phyloP scores from a whole-genome alignment of 2,888 invertebrate genomes.

The Agrotis segetum region DNA sequence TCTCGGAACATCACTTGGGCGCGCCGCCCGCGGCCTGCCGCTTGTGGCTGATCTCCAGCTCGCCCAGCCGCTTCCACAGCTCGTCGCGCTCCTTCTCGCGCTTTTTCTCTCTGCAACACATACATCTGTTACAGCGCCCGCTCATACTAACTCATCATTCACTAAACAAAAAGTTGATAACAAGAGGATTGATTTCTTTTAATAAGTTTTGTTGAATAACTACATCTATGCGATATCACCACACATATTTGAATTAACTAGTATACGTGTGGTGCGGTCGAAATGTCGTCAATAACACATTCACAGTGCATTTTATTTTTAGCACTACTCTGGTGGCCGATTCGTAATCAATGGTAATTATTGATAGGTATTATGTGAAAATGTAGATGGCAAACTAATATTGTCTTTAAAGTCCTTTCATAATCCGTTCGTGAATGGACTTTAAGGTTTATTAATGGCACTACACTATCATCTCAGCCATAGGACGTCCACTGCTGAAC shows the following conservation, averaged over 20 bases:
- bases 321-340: not conserved
- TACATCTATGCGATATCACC: not conserved
- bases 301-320: not conserved
- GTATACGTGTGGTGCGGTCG: not conserved
- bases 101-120: constrained; percentile 95
- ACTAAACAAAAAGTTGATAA: not conserved
- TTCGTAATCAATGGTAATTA: not conserved
- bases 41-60: constrained; percentile 95
- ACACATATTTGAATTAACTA: not conserved
- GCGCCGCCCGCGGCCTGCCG: constrained; percentile 80
- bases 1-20: constrained; percentile 89
- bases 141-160: not conserved
- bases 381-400: not conserved
- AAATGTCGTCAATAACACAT: not conserved
- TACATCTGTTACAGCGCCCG: constrained; percentile 21
- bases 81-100: constrained; percentile 98
- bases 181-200: not conserved
- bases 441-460: not conserved
- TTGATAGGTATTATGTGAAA: not conserved
- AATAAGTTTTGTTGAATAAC: not conserved
- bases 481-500: too few relatives aligned
- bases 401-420: not conserved
- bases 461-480: too few relatives aligned
- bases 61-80: constrained; percentile 98
- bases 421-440: not conserved